phyloP scores from a whole-genome alignment of 2,888 invertebrate genomes.

The Capitulum mitella region DNA sequence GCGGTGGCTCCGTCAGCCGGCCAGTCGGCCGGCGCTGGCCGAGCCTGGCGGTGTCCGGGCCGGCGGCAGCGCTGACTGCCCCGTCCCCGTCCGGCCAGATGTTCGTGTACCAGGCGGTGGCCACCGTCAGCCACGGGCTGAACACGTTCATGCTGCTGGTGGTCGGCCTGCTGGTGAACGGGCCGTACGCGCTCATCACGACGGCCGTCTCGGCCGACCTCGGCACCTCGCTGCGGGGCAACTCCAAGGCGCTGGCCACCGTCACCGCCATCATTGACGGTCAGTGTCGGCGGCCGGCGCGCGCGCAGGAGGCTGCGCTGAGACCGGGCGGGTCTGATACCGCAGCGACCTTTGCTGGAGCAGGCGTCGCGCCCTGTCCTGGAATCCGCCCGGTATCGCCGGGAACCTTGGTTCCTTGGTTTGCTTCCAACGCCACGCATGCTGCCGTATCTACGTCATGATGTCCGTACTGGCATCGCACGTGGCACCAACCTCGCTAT shows the following conservation, averaged over 20 bases:
- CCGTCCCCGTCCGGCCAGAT: constrained; percentile 51
- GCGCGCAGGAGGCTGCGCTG: not conserved
- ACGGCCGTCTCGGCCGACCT: constrained; percentile 93
- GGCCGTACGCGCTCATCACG: constrained; percentile 92
- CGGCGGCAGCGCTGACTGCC: no score
- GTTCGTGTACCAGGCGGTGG: constrained; percentile 67
- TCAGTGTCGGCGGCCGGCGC: constrained; percentile 54
- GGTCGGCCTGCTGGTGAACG: constrained; percentile 81
- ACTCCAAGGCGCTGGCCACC: constrained; percentile 82
- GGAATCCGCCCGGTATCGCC: no score
- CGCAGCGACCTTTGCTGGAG: not conserved
- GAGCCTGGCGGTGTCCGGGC: no score
- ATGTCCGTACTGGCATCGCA: no score
- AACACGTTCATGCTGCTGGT: constrained; percentile 55
- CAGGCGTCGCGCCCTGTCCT: not conserved
- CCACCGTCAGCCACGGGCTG: constrained; percentile 45
- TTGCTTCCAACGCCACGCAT: no score
- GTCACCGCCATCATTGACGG: constrained; percentile 98
- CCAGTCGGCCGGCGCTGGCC: no score
- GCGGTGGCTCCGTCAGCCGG: no score
- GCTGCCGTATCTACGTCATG: no score
- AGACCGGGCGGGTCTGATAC: not conserved
- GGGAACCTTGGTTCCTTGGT: no score
- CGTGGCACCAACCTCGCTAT: no score
- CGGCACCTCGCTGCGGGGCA: constrained; percentile 68